A percentile compares a stretch with the other conserved stretches of the same genome.
Conservation (phyloP, 2,797 vertebrate species). For the Discoglossus pictus region DNA sequence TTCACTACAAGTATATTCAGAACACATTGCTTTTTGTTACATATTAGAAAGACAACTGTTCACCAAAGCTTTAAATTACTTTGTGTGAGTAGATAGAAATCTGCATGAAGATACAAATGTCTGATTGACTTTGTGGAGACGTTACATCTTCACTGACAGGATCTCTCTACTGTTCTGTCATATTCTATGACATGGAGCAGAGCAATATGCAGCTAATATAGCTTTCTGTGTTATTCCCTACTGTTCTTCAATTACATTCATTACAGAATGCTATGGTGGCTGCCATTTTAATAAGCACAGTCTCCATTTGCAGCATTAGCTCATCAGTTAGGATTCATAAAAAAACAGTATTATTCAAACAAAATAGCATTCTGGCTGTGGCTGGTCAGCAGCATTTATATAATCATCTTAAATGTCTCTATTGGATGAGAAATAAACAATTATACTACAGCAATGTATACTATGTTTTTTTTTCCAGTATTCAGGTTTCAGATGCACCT, state of each 20-base stretch:
- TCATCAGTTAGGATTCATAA: conserved; percentile 27
- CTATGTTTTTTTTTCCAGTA: too few relatives aligned
- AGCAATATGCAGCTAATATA: conserved; percentile 45
- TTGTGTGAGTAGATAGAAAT: conserved; percentile 48
- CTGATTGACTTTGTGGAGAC: conserved; percentile 46
- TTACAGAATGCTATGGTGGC: conserved; percentile 41
- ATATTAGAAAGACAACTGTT: conserved; percentile 40
- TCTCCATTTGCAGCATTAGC: conserved; percentile 34
- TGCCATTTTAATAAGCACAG: conserved; percentile 40
- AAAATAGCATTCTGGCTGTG: conserved; percentile 8
- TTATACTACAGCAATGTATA: too few relatives aligned
- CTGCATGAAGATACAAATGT: conserved; percentile 47
- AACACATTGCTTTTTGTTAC: conserved; percentile 21
- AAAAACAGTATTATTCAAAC: conserved; percentile 22
- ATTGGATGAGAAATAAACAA: too few relatives aligned
- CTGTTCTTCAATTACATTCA: conserved; percentile 46
- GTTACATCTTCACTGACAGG: conserved; percentile 46
- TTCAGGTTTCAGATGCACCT: too few relatives aligned
- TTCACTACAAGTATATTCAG: conserved; percentile 16
- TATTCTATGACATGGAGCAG: conserved; percentile 8
- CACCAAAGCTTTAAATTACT: conserved; percentile 53
- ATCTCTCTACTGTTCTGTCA: conserved; percentile 43
- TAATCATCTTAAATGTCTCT: conserved; percentile 8
- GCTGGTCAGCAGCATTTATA: conserved; percentile 6
- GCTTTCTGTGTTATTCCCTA: conserved; percentile 41